These are phyloP conservation scores for Bubo blakistoni DNA, from an alignment of 2,113 vertebrate species.

Conservation along the genomic window DNA sequence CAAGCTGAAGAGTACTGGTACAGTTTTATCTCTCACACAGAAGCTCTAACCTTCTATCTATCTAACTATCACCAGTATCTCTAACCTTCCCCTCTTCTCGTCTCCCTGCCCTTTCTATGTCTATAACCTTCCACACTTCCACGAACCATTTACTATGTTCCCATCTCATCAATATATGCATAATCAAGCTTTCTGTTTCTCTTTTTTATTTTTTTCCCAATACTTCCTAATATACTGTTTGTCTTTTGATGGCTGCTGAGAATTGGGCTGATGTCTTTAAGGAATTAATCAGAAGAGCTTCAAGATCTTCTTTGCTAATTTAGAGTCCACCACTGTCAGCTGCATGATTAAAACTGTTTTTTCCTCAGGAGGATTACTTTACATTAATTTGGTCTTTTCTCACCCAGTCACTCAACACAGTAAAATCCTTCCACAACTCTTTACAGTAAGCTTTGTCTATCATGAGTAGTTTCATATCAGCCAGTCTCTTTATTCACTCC, in stretches of 20 bases:
- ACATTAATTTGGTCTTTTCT: neutral
- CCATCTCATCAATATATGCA: neutral
- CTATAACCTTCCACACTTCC: neutral
- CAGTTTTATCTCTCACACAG: neutral
- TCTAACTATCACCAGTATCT: neutral
- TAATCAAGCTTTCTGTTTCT: neutral
- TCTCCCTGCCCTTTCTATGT: neutral
- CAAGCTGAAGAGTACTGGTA: neutral
- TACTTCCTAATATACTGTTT: neutral
- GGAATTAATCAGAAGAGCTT: slow-evolving; percentile 10
- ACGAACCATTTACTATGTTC: neutral
- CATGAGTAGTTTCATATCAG: neutral
- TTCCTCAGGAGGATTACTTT: neutral
- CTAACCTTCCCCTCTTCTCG: neutral
- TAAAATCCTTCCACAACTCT: neutral
- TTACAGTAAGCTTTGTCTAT: neutral
- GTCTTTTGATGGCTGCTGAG: neutral
- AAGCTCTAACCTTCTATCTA: neutral
- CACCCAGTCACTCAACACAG: neutral
- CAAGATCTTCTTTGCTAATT: neutral
- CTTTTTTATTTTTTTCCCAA: neutral
- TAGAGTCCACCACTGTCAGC: neutral
- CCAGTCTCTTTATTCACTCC: neutral
- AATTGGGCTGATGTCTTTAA: neutral
- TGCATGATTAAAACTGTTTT: neutral